A percentile compares a stretch with the other conserved stretches of the same genome.
Conservation (phyloP, 64 coral and sea anemone species). For the Porites lutea region DNA sequence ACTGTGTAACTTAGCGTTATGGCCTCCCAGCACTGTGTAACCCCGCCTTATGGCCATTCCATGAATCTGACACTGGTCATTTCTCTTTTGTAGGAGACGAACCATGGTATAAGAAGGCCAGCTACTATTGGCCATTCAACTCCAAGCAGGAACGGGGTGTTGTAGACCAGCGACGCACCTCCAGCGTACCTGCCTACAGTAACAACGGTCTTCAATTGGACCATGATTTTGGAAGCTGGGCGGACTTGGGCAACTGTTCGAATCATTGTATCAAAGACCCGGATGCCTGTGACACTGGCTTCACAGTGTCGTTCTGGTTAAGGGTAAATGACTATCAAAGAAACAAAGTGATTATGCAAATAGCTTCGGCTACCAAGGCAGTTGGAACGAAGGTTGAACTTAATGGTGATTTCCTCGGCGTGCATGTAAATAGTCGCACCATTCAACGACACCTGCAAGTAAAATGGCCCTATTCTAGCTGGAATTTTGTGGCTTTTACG, state of each 20-base stretch:
- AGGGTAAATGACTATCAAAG: slow-evolving; percentile 17
- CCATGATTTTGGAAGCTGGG: slow-evolving; percentile 55
- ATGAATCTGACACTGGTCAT: no score
- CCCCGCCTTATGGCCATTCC: neutral
- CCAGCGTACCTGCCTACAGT: slow-evolving; percentile 57
- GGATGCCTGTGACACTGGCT: slow-evolving; percentile 66
- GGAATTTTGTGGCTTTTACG: slow-evolving; percentile 74
- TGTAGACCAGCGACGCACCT: slow-evolving; percentile 12
- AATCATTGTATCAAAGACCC: slow-evolving; percentile 81
- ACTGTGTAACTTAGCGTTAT: neutral
- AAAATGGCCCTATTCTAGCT: slow-evolving; percentile 44
- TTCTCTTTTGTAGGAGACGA: slow-evolving; percentile 42
- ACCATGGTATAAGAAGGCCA: slow-evolving; percentile 83
- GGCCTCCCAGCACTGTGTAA: neutral
- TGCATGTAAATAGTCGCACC: slow-evolving; percentile 68
- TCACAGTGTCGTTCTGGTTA: slow-evolving; percentile 92
- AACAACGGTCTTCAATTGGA: slow-evolving; percentile 77
- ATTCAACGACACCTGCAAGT: slow-evolving; percentile 28
- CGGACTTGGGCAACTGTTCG: slow-evolving; percentile 57
- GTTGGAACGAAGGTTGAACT: slow-evolving; percentile 77
- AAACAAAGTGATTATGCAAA: slow-evolving; percentile 66
- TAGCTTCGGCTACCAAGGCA: slow-evolving; percentile 30
- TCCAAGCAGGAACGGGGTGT: neutral
- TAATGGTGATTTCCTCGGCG: neutral
- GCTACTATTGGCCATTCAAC: slow-evolving; percentile 90